Conservation (phyloP, 1,140 invertebrate species). For the Cydia amplana region DNA sequence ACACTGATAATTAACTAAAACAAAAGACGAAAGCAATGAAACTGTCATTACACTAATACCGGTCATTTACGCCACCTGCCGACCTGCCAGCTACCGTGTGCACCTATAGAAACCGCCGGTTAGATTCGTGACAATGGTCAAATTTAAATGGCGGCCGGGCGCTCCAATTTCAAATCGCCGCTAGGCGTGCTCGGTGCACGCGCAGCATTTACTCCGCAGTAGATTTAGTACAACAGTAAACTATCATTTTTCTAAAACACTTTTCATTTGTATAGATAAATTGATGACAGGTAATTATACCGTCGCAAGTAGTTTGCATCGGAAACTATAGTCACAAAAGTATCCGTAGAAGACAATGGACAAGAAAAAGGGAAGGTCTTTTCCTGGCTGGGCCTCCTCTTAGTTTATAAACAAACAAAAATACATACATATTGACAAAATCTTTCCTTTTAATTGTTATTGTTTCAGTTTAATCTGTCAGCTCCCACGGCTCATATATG, state of each 20-base stretch:
- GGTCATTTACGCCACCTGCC: slow-evolving; percentile 27
- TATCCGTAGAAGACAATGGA: no score
- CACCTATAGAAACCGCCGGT: slow-evolving; percentile 22
- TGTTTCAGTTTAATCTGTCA: no score
- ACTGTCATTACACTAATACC: slow-evolving; percentile 24
- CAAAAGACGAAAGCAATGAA: slow-evolving; percentile 7
- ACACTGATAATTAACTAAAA: neutral
- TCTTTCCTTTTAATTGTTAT: no score
- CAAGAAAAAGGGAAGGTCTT: no score
- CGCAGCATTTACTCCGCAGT: slow-evolving; percentile 41
- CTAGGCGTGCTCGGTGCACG: slow-evolving; percentile 46
- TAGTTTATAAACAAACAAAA: no score
- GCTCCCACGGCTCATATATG: no score
- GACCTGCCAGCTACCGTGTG: slow-evolving; percentile 25
- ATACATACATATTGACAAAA: no score
- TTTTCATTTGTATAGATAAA: neutral
- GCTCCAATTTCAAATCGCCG: slow-evolving; percentile 41
- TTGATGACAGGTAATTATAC: neutral
- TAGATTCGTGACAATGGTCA: slow-evolving; percentile 46
- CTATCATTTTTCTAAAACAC: neutral
- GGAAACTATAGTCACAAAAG: no score
- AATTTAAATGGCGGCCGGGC: slow-evolving; percentile 44
- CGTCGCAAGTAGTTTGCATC: no score
- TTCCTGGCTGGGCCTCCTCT: no score
- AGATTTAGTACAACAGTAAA: slow-evolving; percentile 28